These are phyloP conservation scores for Trypoxylus dichotomus DNA, from an alignment of 1,140 invertebrate species.

Conservation along the genomic window DNA sequence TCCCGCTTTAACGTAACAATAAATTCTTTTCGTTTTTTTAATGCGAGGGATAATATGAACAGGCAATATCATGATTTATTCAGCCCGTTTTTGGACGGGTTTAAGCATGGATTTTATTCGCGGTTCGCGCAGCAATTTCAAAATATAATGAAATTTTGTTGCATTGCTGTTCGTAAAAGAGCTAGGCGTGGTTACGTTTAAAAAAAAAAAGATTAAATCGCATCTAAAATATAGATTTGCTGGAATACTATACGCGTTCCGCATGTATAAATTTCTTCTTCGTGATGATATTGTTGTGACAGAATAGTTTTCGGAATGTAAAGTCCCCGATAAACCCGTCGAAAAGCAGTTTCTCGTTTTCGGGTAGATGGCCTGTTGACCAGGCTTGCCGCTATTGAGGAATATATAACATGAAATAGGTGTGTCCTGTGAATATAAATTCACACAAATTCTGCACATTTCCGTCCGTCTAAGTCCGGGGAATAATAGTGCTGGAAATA, in stretches of 20 bases:
- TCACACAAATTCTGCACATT: slow-evolving; percentile 39
- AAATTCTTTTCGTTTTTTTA: background rate
- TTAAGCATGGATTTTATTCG: too few relatives aligned
- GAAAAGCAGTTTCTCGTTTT: slow-evolving; percentile 8
- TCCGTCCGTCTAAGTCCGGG: background rate
- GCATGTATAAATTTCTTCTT: background rate
- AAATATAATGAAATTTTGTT: background rate
- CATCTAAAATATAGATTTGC: too few relatives aligned
- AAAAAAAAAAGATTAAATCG: too few relatives aligned
- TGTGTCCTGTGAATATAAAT: slow-evolving; percentile 44
- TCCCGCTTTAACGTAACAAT: background rate
- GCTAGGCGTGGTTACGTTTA: too few relatives aligned
- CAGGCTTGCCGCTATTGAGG: slow-evolving; percentile 39
- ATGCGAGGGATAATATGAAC: background rate
- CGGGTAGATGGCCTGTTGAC: slow-evolving; percentile 33
- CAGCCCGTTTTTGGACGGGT: background rate
- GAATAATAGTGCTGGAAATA: background rate
- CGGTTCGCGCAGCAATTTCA: background rate
- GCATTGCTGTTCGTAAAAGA: background rate
- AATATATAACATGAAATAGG: slow-evolving; percentile 44
- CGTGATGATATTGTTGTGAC: slow-evolving; percentile 11
- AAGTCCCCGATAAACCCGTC: slow-evolving; percentile 22
- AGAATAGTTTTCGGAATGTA: slow-evolving; percentile 3
- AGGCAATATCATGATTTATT: background rate
- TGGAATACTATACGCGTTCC: background rate